phyloP scores from a whole-genome alignment of 2,113 vertebrate species.

The Chloropsis cyanopogon region DNA sequence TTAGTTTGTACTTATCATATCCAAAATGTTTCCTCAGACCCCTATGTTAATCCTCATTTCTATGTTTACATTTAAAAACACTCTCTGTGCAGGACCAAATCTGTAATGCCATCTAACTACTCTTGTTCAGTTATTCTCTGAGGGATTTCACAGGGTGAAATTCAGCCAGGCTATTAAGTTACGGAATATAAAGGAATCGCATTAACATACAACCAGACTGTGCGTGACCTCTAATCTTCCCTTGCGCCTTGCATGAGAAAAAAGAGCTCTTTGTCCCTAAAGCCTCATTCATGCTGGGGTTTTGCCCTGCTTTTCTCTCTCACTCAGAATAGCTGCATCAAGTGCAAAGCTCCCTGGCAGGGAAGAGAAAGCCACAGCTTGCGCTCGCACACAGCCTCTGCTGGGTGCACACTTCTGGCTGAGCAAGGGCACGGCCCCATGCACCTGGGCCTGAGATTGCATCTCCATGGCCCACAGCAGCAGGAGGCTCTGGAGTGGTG shows the following conservation, averaged over 20 bases:
- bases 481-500: neutral
- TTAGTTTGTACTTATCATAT: neutral
- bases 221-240: neutral
- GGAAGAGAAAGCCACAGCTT: neutral
- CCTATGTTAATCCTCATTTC: neutral
- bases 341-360: neutral
- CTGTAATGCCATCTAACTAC: neutral
- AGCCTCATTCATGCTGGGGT: neutral
- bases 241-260: neutral
- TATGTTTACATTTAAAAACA: neutral
- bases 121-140: neutral
- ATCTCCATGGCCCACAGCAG: neutral
- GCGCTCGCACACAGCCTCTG: rapidly evolving
- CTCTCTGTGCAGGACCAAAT: neutral
- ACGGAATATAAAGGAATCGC: neutral
- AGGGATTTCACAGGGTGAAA: neutral
- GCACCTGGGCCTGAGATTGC: neutral
- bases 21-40: neutral
- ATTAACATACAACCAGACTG: neutral
- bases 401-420: neutral
- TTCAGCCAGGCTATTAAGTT: neutral
- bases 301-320: slow-evolving; percentile 17
- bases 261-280: slow-evolving; percentile 29
- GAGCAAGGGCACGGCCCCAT: neutral
- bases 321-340: neutral